Base-by-base conservation (phyloP, 2,113 vertebrate species). In the Melierax canorus region DNA sequence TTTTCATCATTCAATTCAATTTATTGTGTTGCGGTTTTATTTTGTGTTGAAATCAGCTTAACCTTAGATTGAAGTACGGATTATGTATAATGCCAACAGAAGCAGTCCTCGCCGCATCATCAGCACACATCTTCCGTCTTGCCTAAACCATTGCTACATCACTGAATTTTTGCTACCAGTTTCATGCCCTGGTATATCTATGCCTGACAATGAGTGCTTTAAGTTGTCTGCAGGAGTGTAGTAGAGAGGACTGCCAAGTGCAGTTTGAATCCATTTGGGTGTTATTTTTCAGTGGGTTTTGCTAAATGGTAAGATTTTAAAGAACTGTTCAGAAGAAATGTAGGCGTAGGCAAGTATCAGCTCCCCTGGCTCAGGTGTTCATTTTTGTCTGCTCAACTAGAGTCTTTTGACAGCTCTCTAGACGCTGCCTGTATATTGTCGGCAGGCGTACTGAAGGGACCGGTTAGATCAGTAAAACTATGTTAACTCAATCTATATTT, bases 151-250 rank as follows among this genome's bases (percentile, higher is more conserved):
- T 41, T 63, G 41, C 46, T 82, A 19, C 7, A 4, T 41, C 4
- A 3, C 24, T 82, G 71, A 30, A 38, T 16, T 76, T 76, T 73
- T 58, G 13, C 41, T 77, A 12, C 38, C 17, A 15, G 1, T 41
- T 72, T 48, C 15, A 3, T 12, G 7, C 38, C 19, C 34, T 38
- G 14, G 18, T 41, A 2, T 39, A 20, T 43, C 20, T 55, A 5
- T 69, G 34, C 10, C 36, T 66, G 62, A 26, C 19, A 79, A 32
- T 3, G 10, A 34, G 4, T n/a, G 8, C 15, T 69, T 73, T 26
- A 29, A 34, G n/a, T 2, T 66, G 18, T 36, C 27, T 76, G 0
- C 38, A 48, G 13, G 5, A 21, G 14, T 3, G 34, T 2, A 10
- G 16, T 5, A 58, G 45, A 74, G 38, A 80, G 27, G 30, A 10